These are phyloP conservation scores for Yponomeuta evonymella DNA, from an alignment of 2,888 invertebrate genomes.

Conservation along the genomic window DNA sequence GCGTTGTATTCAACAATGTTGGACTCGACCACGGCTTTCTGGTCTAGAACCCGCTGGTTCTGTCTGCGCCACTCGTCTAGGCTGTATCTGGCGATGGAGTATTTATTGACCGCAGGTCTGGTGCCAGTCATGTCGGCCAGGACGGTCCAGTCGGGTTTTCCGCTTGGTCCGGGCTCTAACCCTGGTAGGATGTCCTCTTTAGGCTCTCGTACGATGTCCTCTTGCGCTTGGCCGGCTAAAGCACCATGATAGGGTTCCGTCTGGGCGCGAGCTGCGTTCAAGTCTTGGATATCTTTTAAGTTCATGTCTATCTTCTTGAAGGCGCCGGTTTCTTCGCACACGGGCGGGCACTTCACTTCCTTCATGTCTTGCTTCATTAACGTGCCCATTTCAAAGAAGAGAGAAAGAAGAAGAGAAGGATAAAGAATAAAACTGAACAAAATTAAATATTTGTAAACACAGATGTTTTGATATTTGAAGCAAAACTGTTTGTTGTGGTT, in stretches of 20 bases:
- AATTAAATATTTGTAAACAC: background rate
- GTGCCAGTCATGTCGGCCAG: conserved; percentile 82
- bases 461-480: too few relatives aligned
- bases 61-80: conserved; percentile 83
- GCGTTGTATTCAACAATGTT: conserved; percentile 78
- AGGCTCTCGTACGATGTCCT: background rate
- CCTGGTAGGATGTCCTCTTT: conserved; percentile 26
- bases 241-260: conserved; percentile 21
- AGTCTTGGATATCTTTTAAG: conserved; percentile 35
- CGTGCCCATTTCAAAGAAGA: background rate
- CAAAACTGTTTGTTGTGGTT: too few relatives aligned
- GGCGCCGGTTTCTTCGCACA: conserved; percentile 54
- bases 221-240: conserved; percentile 20
- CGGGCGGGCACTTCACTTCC: conserved; percentile 47
- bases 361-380: background rate
- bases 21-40: conserved; percentile 68
- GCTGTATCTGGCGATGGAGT: conserved; percentile 83
- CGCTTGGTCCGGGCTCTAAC: conserved; percentile 80
- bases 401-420: too few relatives aligned
- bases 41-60: conserved; percentile 64
- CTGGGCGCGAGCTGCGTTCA: conserved; percentile 26
- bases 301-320: conserved; percentile 46
- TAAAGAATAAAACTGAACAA: background rate
- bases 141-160: conserved; percentile 84
- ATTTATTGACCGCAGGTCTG: conserved; percentile 84